Conservation (phyloP, 2,113 vertebrate species). For the Aegithalos caudatus region DNA sequence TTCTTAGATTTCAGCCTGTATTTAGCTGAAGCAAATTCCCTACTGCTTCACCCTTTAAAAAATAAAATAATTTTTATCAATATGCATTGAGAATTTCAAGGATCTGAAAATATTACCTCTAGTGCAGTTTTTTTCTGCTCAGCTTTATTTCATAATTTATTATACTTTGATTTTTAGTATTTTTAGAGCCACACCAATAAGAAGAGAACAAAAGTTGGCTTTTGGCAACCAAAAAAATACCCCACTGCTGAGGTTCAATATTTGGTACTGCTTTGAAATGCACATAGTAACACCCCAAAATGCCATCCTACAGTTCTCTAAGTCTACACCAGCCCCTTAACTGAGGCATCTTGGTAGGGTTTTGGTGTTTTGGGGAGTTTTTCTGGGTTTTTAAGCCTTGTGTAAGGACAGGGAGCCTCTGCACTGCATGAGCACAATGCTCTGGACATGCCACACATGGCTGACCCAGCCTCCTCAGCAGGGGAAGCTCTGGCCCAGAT, state of each 20-base stretch:
- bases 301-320: fast-evolving
- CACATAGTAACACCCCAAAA: neutral
- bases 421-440: fast-evolving
- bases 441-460: fast-evolving
- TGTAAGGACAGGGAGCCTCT: neutral
- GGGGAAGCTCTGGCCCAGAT: fast-evolving
- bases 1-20: neutral
- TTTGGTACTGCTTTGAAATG: fast-evolving
- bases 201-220: neutral
- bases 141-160: neutral
- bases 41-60: neutral
- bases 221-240: neutral
- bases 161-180: neutral
- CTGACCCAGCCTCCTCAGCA: too few species aligned
- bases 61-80: neutral
- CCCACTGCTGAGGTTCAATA: fast-evolving
- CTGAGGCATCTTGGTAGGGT: fast-evolving
- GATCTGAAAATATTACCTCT: neutral
- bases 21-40: neutral
- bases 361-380: neutral
- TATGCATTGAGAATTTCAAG: neutral
- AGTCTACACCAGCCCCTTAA: neutral
- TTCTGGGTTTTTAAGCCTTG: neutral
- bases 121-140: neutral
- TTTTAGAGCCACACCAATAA: neutral